Base-by-base conservation (phyloP, 1,140 invertebrate species). In the Cotesia typhae region DNA sequence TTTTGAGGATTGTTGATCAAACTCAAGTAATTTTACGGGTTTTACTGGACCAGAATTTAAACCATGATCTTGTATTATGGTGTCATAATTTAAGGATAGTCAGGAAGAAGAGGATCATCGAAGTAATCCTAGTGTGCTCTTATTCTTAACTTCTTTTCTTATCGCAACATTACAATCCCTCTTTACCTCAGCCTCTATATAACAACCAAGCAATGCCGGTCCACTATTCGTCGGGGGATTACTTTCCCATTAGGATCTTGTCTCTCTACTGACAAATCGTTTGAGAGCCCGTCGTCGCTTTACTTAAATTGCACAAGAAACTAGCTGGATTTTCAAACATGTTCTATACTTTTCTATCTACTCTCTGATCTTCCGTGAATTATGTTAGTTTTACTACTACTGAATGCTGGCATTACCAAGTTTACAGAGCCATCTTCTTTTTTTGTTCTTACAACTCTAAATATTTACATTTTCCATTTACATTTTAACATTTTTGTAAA, bases 221-320 rank as follows among this genome's bases (percentile, higher is more conserved):
- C 38, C 55, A 57, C 68, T 67, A 71, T 73, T 36, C 61, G 68
- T 72, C 57, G 64, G 35, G 63, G 71, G 73, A 73, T 72, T 74
- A 72, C 67, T 81, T 81, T 77, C 77, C 82, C 80, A 84, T 85
- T 85, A 85, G 82, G 80, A 80, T 80, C 80, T 81, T 80, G 79
- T 81, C 78, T 81, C 75, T 67, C 68, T 14, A 59, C 66, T 75
- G 77, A 83, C 81, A 82, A 83, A 83, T 83, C 80, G 81, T 63
- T 75, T 66, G 67, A 52, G 53, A 67, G n/a, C 65, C 37, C 71
- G 59, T 60, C 70, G 35, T 66, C 63, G 63, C 52, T 64, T 64
- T 53, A 38, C 38, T 61, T 37, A 47, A 64, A 38, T 68, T 37
- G 41, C 67, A 36, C 53, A 61, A 36, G 55, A 68, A 51, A 55